Conservation (phyloP, 2,113 vertebrate species). For the Vireo altiloquus region DNA sequence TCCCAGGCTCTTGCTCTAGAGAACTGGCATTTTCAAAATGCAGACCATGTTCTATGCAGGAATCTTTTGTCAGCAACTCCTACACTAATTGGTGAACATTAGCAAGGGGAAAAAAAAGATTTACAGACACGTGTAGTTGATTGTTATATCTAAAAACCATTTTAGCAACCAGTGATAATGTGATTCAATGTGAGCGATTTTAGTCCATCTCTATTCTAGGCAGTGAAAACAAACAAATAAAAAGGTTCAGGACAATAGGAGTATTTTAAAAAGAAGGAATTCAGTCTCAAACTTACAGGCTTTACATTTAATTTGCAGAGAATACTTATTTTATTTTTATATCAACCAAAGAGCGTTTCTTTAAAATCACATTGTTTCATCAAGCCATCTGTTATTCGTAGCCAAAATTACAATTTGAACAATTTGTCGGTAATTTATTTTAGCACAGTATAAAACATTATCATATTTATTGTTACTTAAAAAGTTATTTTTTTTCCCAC, state of each 20-base stretch:
- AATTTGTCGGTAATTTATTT: not conserved
- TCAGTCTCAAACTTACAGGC: not conserved
- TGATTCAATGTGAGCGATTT: not conserved
- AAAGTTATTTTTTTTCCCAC: not conserved
- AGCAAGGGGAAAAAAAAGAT: not conserved
- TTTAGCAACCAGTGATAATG: not conserved
- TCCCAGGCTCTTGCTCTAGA: not conserved
- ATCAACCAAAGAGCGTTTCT: not conserved
- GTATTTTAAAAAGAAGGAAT: not conserved
- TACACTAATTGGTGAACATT: not conserved
- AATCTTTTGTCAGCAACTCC: not conserved
- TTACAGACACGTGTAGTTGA: not conserved
- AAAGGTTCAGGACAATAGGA: not conserved
- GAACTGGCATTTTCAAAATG: not conserved
- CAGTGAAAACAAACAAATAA: not conserved
- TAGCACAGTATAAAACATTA: not conserved
- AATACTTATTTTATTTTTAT: not conserved
- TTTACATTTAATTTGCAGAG: not conserved
- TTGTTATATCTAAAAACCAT: not conserved
- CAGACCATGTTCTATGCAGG: not conserved
- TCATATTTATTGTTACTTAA: not conserved
- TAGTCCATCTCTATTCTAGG: not conserved
- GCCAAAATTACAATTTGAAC: constrained; percentile 8
- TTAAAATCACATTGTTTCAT: constrained; percentile 27
- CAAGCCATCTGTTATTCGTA: not conserved